Conservation (phyloP, 2,888 invertebrate species). For the Scaptomyza flava region DNA sequence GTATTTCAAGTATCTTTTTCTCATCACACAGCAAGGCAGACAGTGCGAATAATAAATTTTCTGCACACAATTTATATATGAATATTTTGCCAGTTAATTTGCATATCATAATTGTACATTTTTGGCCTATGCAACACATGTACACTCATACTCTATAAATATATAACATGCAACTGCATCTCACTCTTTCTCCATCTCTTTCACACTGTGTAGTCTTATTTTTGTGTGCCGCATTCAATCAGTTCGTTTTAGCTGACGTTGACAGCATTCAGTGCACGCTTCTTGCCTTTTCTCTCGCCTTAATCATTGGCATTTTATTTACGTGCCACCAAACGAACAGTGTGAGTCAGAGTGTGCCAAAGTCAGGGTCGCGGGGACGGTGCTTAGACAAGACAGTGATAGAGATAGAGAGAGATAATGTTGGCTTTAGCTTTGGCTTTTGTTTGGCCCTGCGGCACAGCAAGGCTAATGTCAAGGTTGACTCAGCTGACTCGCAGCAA, state of each 20-base stretch:
- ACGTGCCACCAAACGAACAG: conserved; percentile 30
- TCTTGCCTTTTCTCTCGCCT: conserved; percentile 43
- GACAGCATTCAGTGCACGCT: conserved; percentile 40
- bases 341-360: conserved; percentile 40
- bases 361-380: conserved; percentile 11
- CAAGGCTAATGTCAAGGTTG: conserved; percentile 73
- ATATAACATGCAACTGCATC: conserved; percentile 12
- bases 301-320: conserved; percentile 67
- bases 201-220: background rate
- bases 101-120: conserved; percentile 68
- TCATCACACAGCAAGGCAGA: background rate
- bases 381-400: conserved; percentile 29
- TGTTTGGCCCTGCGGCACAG: conserved; percentile 53
- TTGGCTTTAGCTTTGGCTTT: conserved; percentile 39
- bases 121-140: conserved; percentile 37
- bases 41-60: conserved; percentile 39
- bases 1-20: conserved; percentile 11
- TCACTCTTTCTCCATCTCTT: background rate
- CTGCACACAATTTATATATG: conserved; percentile 52
- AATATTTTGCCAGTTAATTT: conserved; percentile 61
- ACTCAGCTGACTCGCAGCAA: conserved; percentile 51
- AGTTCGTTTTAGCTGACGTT: conserved; percentile 50
- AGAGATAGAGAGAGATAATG: background rate
- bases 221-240: conserved; percentile 56
- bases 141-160: conserved; percentile 1